Conservation (phyloP, 2,888 invertebrate genomes). For the Polia nebulosa region DNA sequence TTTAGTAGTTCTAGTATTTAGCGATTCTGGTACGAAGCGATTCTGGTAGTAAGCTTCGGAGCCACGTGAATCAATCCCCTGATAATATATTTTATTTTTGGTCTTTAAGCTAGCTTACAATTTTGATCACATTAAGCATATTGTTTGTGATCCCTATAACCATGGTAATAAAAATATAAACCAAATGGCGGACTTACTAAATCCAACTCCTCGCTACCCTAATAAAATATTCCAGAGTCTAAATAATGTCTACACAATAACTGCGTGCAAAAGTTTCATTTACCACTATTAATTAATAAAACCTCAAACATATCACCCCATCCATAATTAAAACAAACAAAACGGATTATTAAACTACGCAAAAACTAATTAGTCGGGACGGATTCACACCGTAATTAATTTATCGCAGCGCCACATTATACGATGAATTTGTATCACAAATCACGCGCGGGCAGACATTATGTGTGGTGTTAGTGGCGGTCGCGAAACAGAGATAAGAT, state of each 20-base stretch:
- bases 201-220: background rate
- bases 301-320: constrained; percentile 54
- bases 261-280: constrained; percentile 30
- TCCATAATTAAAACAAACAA: constrained; percentile 62
- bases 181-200: constrained; percentile 1
- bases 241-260: constrained; percentile 30
- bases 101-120: too few relatives aligned
- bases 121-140: too few relatives aligned
- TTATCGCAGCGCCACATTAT: constrained; percentile 60
- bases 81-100: too few relatives aligned
- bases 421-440: constrained; percentile 65
- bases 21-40: too few relatives aligned
- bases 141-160: too few relatives aligned
- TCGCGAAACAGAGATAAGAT: constrained; percentile 74
- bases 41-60: too few relatives aligned
- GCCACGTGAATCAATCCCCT: too few relatives aligned
- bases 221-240: constrained; percentile 24
- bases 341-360: constrained; percentile 60
- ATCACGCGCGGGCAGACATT: constrained; percentile 60
- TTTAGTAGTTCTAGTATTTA: too few relatives aligned
- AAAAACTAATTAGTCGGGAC: constrained; percentile 64
- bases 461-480: constrained; percentile 66
- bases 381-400: constrained; percentile 66
- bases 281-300: constrained; percentile 49
- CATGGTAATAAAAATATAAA: too few relatives aligned